Base-by-base conservation (phyloP, 1,140 invertebrate species). In the Caerostris extrusa region DNA sequence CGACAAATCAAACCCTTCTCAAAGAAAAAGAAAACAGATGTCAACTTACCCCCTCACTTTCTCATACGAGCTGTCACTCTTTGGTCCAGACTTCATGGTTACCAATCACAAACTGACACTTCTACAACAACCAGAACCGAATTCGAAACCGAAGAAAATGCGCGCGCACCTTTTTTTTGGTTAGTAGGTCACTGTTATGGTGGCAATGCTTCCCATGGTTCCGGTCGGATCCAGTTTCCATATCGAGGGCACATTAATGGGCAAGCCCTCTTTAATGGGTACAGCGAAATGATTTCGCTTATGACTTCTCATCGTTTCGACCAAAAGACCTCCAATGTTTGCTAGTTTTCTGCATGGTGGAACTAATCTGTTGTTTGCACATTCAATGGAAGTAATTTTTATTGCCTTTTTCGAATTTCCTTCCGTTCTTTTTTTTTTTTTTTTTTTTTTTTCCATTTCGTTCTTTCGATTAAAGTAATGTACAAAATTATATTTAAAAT, bases 141-240 rank as follows among this genome's bases (percentile, higher is more conserved):
- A 85, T 57, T 19, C 55, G 55, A 85, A 85, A 34, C 82, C 82
- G 57, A 6, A 34, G 34, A 34, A 34, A 34, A 34, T 58, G 82
- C 55, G 82, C 82, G 71, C 71, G 71, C 8, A 19, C 34, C 71
- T 53, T 50, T 10, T 10, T 50, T 77, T 77, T 77, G 12, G 71
- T 5, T 85, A 85, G 55, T 85, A 85, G 82, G 82, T 85, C 82
- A 85, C 53, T 85, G 57, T 85, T 85, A 85, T 55, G 57, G n/a
- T 34, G 82, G 3, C 82, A 57, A 10, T n/a, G 14, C 55, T 55
- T 57, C n/a, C 71, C 71, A 8, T 77, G 17, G 71, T 50, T 64
- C 61, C 61, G 19, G 17, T 34, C n/a, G 50, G 4, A n/a, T 77
- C 71, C n/a, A 19, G 71, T 77, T 85, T 85, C 82, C 19, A 19